Evolutionary conservation across 2,888 invertebrate genomes (phyloP).

Genomic region (Reticulitermes lucifugus): DNA sequence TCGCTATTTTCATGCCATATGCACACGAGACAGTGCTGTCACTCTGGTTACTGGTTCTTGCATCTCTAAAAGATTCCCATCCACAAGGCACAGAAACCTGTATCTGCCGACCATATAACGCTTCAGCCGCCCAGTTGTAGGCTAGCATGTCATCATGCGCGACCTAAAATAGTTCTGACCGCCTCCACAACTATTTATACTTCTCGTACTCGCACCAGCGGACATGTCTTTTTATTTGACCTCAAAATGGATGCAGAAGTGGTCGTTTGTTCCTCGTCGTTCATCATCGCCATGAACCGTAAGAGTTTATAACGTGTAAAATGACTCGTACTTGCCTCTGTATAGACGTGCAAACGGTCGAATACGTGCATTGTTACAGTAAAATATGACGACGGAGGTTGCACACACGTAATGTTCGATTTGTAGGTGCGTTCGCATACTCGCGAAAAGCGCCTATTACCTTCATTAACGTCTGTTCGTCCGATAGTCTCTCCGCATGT

Average conservation of each 20-base stretch:
- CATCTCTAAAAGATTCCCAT: background rate
- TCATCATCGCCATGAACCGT: no score
- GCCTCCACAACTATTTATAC: slow-evolving; percentile 44
- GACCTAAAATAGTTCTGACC: slow-evolving; percentile 38
- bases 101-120: background rate
- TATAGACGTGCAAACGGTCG: no score
- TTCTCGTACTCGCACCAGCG: background rate
- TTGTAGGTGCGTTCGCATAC: no score
- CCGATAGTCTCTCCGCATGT: no score
- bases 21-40: background rate
- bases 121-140: background rate
- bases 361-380: no score
- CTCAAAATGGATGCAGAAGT: background rate
- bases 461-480: no score
- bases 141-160: background rate
- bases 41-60: background rate
- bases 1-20: slow-evolving; percentile 11
- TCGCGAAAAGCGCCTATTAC: no score
- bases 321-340: no score
- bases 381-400: no score
- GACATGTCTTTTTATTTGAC: slow-evolving; percentile 15
- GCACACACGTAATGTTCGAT: no score
- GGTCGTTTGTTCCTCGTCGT: no score
- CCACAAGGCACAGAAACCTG: background rate
- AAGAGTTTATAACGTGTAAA: no score